These are phyloP conservation scores for Sepioteuthis lessoniana DNA, from an alignment of 2,888 invertebrate genomes.

Conservation along the genomic window DNA sequence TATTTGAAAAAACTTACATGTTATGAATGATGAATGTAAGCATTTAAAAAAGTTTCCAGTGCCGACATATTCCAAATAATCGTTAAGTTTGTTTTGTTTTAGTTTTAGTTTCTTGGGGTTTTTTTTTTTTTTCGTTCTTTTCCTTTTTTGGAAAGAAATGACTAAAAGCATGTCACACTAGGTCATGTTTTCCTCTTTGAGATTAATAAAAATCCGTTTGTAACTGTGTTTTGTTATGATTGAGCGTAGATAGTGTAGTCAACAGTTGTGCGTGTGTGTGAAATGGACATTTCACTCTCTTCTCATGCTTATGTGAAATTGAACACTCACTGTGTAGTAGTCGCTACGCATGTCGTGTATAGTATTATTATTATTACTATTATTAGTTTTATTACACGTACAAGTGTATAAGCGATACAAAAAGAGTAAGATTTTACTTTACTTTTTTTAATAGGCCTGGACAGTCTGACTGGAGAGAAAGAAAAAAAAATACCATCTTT, in stretches of 20 bases:
- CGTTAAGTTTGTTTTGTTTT: too few species aligned
- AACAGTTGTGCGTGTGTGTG: constrained; percentile 33
- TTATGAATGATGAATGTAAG: neutral
- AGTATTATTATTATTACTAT: neutral
- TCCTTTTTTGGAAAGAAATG: neutral
- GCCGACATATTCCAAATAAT: neutral
- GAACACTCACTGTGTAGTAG: neutral
- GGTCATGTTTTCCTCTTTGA: neutral
- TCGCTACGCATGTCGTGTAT: neutral
- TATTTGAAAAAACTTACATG: constrained; percentile 15
- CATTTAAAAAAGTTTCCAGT: neutral
- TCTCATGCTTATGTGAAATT: neutral
- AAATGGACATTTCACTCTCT: constrained; percentile 2
- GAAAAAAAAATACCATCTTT: too few species aligned
- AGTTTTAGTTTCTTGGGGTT: too few species aligned
- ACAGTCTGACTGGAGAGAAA: neutral
- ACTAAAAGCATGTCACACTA: neutral
- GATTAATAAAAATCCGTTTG: neutral
- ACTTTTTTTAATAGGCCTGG: neutral
- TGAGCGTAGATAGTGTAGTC: neutral
- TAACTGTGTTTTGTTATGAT: neutral
- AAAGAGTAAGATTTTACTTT: neutral
- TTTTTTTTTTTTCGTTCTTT: neutral
- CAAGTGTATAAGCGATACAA: neutral
- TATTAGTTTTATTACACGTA: neutral